Evolutionary conservation across 2,113 vertebrate species (phyloP), one percentile per base, ranked within the genome.

Genomic region (Climacteris rufus): DNA sequence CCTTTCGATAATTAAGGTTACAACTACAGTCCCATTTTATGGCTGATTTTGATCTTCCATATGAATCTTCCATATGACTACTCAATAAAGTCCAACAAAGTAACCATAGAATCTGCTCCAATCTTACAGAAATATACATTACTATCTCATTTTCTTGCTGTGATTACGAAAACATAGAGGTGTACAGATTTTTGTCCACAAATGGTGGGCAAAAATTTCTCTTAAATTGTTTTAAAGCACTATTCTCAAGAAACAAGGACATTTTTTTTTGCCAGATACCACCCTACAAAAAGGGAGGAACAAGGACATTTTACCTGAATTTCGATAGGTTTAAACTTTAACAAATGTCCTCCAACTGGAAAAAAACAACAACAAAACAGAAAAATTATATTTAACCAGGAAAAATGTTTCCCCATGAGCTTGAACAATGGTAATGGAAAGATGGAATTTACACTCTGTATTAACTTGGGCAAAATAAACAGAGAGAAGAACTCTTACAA

Each of bases 1-100:
- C 88, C 77, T 84, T 90, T 49, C 49, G 13, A 54, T 93, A 96
- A 96, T 96, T 97, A 92, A 90, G 61, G 83, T 93, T 93, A 87
- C 72, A 90, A 75, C 42, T 76, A 69, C 31, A 81, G 68, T 75
- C 28, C 59, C 40, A 40, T 87, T 92, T 93, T 90, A 69, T 2
- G 2, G 21, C 53, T 87, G 60, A 89, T 96, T 95, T 93, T 87
- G 83, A 87, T 94, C 70, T 90, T 86, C 88, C 52, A 2, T 45
- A 78, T 49, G 56, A 89, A 87, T 75, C 47, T 86, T 96, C 72
- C 18, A 10, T 49, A 33, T 57, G 52, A 78, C 53, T 87, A 27
- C 40, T 81, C 4, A 1, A 47, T 75, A 44, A 71, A 81, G 28
- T 68, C 72, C 53, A 35, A 28, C 20, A 61, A 76, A 79, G n/a